Evolutionary conservation across 2,113 vertebrate genomes (phyloP).

Genomic region (Hippocampus zosterae): DNA sequence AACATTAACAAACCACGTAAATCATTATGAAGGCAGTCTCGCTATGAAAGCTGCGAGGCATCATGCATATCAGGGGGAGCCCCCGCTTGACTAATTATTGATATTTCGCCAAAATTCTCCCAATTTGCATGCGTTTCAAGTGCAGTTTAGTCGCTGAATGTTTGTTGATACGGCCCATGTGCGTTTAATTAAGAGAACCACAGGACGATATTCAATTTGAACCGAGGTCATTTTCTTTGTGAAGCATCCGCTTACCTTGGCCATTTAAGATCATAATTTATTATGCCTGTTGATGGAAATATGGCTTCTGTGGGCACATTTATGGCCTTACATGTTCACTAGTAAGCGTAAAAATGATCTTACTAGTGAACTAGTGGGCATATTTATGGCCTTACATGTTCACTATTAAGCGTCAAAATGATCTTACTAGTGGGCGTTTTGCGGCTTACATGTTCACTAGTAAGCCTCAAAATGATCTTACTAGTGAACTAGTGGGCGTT

Average conservation of each 20-base stretch:
- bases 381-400: no score
- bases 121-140: conserved; percentile 62
- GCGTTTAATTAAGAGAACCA: conserved; percentile 44
- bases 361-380: no score
- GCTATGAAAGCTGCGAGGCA: conserved; percentile 52
- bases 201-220: conserved; percentile 22
- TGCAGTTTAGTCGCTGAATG: conserved; percentile 48
- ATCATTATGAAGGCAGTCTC: conserved; percentile 46
- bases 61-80: conserved; percentile 50
- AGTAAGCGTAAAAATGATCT: no score
- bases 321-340: no score
- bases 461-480: no score
- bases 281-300: not conserved
- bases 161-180: conserved; percentile 51
- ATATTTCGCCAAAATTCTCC: conserved; percentile 52
- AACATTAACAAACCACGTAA: conserved; percentile 60
- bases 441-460: no score
- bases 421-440: no score
- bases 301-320: not conserved
- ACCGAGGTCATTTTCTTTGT: conserved; percentile 6
- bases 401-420: no score
- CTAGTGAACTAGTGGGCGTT: no score
- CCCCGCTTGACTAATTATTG: conserved; percentile 65
- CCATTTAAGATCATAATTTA: not conserved
- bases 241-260: not conserved